Evolutionary conservation across 2,113 vertebrate genomes (phyloP).

Genomic region (Chaetura pelagica): DNA sequence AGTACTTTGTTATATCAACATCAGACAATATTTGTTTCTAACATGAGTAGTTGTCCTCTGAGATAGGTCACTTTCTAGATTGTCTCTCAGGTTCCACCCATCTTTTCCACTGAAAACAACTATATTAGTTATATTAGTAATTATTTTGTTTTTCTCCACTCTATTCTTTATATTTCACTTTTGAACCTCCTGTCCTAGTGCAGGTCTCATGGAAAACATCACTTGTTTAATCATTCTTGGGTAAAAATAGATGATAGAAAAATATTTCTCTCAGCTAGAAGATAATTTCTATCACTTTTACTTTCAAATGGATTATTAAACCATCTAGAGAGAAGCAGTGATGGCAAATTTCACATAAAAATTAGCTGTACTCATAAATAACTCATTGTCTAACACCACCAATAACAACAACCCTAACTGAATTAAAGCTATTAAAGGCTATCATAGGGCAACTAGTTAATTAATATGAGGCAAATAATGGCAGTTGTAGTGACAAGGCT

Average conservation of each 20-base stretch:
- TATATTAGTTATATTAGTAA: background rate
- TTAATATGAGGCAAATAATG: background rate
- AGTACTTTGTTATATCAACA: background rate
- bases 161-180: background rate
- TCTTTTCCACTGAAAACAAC: background rate
- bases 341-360: background rate
- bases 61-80: background rate
- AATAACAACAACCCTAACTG: background rate
- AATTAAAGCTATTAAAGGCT: background rate
- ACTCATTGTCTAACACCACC: background rate
- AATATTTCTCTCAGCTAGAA: background rate
- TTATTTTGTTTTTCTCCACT: background rate
- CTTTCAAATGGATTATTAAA: background rate
- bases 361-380: background rate
- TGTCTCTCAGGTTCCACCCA: background rate
- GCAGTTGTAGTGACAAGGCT: background rate
- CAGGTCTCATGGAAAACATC: background rate
- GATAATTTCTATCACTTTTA: background rate
- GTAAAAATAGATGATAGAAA: background rate
- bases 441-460: background rate
- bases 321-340: background rate
- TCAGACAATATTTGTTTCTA: background rate
- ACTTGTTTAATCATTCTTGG: background rate
- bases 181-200: background rate
- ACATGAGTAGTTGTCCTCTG: background rate